Conservation (phyloP, 2,113 vertebrate species). For the Lethenteron reissneri region DNA sequence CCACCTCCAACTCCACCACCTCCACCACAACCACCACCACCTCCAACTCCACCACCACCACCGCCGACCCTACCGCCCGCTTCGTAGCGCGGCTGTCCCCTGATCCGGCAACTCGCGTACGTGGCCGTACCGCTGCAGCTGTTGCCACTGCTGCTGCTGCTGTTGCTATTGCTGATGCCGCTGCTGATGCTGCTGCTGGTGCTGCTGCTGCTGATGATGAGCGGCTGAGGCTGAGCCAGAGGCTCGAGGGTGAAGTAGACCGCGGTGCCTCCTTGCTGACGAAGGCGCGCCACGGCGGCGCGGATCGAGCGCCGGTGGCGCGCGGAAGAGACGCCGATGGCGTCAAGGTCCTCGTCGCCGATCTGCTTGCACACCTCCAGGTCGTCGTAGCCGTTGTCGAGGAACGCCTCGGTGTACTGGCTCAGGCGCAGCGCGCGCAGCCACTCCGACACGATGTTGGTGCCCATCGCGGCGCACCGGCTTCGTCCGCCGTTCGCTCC, state of each 20-base stretch:
- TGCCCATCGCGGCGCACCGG: constrained; percentile 28
- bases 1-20: no score
- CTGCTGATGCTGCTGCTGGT: no score
- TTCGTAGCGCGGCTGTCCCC: no score
- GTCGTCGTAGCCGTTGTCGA: constrained; percentile 93
- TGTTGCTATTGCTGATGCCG: no score
- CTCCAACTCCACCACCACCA: no score
- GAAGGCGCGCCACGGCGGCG: constrained; percentile 59
- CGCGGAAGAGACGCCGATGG: constrained; percentile 65
- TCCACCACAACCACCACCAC: no score
- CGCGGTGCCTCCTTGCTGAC: constrained; percentile 52
- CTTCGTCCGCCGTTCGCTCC: no score
- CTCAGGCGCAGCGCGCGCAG: constrained; percentile 66
- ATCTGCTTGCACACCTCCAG: constrained; percentile 97
- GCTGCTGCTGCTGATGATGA: no score
- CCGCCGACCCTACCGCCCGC: no score
- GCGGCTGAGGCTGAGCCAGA: not conserved
- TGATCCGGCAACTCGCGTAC: no score
- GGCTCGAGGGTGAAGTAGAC: constrained; percentile 90
- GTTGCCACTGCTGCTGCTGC: no score
- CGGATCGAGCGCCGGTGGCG: constrained; percentile 63
- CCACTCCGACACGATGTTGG: constrained; percentile 87
- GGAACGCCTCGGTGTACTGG: constrained; percentile 74
- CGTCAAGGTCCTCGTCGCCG: constrained; percentile 84
- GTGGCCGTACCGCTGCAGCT: no score